These are phyloP conservation scores for Eubucco bourcierii DNA, from an alignment of 2,113 vertebrate species.

Conservation along the genomic window DNA sequence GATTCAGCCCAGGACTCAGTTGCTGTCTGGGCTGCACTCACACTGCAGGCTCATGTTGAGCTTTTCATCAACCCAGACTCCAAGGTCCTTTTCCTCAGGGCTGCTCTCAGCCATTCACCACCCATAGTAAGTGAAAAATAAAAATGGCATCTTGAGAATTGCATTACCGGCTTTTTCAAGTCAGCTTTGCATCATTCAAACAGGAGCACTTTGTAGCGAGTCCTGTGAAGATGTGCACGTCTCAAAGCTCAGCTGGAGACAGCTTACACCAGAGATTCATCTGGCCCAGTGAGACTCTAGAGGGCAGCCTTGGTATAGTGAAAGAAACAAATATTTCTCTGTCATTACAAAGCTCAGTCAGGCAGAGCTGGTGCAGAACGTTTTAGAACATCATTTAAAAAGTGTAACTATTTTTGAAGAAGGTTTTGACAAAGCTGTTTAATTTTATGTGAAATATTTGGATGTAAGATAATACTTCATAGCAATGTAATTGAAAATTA, in stretches of 20 bases:
- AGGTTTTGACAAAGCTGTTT: background rate
- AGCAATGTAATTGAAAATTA: background rate
- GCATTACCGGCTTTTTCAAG: background rate
- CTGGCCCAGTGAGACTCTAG: conserved; percentile 60
- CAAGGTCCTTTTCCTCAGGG: no score
- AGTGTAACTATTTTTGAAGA: background rate
- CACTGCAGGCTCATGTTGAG: no score
- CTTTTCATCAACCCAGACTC: no score
- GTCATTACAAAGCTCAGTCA: background rate
- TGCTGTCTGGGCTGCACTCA: no score
- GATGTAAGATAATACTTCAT: background rate
- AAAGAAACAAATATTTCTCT: background rate
- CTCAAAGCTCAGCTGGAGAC: background rate
- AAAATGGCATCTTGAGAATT: background rate
- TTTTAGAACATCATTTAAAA: background rate
- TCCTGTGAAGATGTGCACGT: background rate
- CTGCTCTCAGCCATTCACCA: no score
- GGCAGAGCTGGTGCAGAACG: background rate
- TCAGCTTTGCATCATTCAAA: background rate
- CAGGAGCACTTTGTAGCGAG: background rate
- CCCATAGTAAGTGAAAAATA: background rate
- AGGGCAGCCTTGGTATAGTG: conserved; percentile 70
- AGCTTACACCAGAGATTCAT: conserved; percentile 31
- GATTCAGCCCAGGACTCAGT: no score
- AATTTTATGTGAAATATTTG: background rate